Conservation (phyloP, 1,140 invertebrate species). For the Nylanderia fulva region DNA sequence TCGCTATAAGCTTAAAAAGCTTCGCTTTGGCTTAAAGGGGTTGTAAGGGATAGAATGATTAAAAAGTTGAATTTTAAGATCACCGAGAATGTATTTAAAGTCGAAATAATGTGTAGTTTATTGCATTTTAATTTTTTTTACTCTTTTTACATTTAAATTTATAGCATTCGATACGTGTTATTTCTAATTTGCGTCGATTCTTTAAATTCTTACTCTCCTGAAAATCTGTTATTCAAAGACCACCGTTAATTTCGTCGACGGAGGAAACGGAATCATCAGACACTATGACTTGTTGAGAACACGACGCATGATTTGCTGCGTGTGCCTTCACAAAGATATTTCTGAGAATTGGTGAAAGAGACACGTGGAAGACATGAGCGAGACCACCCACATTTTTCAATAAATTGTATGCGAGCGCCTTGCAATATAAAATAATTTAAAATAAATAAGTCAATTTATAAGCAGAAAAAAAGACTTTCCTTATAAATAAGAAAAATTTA, state of each 20-base stretch:
- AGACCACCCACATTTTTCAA: constrained; percentile 59
- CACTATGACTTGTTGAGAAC: constrained; percentile 20
- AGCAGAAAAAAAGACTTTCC: not conserved
- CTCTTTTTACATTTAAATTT: not conserved
- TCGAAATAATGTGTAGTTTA: constrained; percentile 4
- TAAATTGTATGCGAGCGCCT: not conserved
- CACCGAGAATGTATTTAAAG: not conserved
- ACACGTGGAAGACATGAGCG: constrained; percentile 27
- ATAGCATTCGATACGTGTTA: not conserved
- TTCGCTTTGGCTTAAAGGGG: too few relatives aligned
- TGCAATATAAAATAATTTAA: not conserved
- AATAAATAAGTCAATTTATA: not conserved
- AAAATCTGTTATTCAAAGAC: not conserved
- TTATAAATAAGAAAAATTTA: not conserved
- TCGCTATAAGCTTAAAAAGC: too few relatives aligned
- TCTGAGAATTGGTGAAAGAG: constrained; percentile 53
- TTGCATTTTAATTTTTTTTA: not conserved
- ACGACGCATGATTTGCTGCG: constrained; percentile 27
- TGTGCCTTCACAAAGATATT: constrained; percentile 42
- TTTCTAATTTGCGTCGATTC: not conserved
- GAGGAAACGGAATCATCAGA: constrained; percentile 33
- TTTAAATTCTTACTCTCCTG: not conserved
- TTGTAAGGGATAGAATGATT: not conserved
- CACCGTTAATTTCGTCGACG: not conserved
- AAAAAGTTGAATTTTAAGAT: not conserved